Conservation (phyloP, 2,888 invertebrate genomes). For the Mesorhabditis sp. region DNA sequence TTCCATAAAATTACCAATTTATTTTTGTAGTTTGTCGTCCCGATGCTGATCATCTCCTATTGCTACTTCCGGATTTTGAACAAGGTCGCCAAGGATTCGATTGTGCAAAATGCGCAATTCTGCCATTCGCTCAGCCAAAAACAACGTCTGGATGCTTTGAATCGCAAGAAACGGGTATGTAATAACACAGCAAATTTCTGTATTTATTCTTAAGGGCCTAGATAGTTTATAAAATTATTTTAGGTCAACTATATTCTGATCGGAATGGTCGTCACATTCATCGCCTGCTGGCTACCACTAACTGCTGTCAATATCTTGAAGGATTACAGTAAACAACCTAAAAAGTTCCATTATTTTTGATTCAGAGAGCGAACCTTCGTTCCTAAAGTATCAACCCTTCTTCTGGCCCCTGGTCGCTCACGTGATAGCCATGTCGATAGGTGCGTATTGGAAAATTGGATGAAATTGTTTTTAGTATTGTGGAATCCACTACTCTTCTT, state of each 20-base stretch:
- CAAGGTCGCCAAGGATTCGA: conserved; percentile 55
- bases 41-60: conserved; percentile 54
- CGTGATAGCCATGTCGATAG: conserved; percentile 54
- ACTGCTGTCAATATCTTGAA: conserved; percentile 54
- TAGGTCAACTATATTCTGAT: conserved; percentile 46
- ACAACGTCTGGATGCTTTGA: conserved; percentile 52
- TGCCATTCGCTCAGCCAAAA: conserved; percentile 48
- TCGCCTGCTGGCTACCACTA: conserved; percentile 55
- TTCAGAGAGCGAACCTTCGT: conserved; percentile 46
- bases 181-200: not conserved
- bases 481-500: conserved; percentile 58
- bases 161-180: conserved; percentile 39
- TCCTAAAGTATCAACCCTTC: conserved; percentile 50
- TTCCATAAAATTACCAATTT: conserved; percentile 1
- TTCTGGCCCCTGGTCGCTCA: conserved; percentile 53
- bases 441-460: not conserved
- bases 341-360: conserved; percentile 7
- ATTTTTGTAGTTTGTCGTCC: conserved; percentile 49
- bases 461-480: conserved; percentile 24
- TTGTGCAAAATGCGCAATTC: conserved; percentile 54
- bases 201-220: too few relatives aligned
- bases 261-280: conserved; percentile 74
- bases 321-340: conserved; percentile 47
- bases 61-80: conserved; percentile 55
- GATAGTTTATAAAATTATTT: not conserved